phyloP scores from a whole-genome alignment of 2,888 invertebrate species.

The Marasmarcha lunaedactyla region DNA sequence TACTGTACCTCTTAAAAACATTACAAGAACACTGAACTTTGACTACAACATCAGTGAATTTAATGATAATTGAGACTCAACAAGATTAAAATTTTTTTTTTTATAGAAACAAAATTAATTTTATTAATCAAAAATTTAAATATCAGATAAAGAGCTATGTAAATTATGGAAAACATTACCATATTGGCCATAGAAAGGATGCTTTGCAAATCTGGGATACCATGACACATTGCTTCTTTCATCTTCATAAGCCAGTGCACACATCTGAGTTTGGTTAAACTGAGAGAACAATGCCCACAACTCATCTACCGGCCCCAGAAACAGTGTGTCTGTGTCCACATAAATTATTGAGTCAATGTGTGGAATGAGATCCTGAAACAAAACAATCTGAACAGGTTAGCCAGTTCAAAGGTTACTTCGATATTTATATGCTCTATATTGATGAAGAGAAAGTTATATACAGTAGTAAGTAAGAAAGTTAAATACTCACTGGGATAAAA shows the following conservation, averaged over 20 bases:
- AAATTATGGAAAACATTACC: no score
- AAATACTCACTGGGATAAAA: constrained; percentile 86
- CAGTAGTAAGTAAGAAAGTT: no score
- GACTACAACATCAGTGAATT: no score
- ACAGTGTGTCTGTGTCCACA: constrained; percentile 92
- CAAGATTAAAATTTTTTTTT: no score
- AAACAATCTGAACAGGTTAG: constrained; percentile 10
- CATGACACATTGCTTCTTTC: constrained; percentile 94
- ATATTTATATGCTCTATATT: background rate
- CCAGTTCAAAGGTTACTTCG: background rate
- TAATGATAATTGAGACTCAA: no score
- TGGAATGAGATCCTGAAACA: constrained; percentile 78
- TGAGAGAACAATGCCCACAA: constrained; percentile 85
- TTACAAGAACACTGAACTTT: no score
- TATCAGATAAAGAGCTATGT: no score
- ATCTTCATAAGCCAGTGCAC: constrained; percentile 89
- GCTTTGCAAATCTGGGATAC: constrained; percentile 95
- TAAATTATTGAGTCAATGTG: constrained; percentile 90
- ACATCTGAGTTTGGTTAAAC: constrained; percentile 89
- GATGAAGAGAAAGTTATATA: background rate
- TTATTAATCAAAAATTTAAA: no score
- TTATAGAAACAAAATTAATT: no score
- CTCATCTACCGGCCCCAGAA: constrained; percentile 84
- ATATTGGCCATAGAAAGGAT: constrained; percentile 91
- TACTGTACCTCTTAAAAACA: no score